These are phyloP conservation scores for Drosophila obscura DNA, from an alignment of 1,140 invertebrate species.

Conservation along the genomic window DNA sequence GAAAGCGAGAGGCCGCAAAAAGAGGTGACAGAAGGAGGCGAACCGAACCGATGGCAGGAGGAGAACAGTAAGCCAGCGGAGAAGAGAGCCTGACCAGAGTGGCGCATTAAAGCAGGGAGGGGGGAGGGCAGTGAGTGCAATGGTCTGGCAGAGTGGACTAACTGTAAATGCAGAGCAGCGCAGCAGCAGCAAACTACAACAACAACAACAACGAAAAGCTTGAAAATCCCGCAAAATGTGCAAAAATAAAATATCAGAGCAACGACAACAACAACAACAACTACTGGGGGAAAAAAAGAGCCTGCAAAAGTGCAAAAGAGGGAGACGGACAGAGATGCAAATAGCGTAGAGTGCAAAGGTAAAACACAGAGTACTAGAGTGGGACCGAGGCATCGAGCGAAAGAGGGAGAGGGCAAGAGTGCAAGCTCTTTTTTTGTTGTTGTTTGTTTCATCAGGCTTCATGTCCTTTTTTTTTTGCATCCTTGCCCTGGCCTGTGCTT, in stretches of 20 bases:
- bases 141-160: conserved; percentile 48
- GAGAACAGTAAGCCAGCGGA: not conserved
- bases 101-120: conserved; percentile 1
- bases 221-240: conserved; percentile 62
- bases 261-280: conserved; percentile 9
- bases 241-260: conserved; percentile 61
- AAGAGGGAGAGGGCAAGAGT: conserved; percentile 26
- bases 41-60: not conserved
- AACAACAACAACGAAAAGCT: conserved; percentile 16
- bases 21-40: too few species aligned
- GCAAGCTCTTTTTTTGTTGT: conserved; percentile 20
- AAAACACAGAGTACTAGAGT: not conserved
- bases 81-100: not conserved
- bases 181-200: conserved; percentile 24
- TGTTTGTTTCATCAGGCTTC: conserved; percentile 5
- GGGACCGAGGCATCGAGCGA: too few species aligned
- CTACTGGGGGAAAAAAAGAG: conserved; percentile 19
- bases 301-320: conserved; percentile 44
- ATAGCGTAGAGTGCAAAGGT: conserved; percentile 31
- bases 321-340: conserved; percentile 45
- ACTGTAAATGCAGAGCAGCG: conserved; percentile 60
- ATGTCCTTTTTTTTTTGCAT: conserved; percentile 34
- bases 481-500: not conserved
- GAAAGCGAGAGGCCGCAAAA: conserved; percentile 6
- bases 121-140: conserved; percentile 8